Conservation (phyloP, 2,797 vertebrate species). For the Crenuchus spilurus region DNA sequence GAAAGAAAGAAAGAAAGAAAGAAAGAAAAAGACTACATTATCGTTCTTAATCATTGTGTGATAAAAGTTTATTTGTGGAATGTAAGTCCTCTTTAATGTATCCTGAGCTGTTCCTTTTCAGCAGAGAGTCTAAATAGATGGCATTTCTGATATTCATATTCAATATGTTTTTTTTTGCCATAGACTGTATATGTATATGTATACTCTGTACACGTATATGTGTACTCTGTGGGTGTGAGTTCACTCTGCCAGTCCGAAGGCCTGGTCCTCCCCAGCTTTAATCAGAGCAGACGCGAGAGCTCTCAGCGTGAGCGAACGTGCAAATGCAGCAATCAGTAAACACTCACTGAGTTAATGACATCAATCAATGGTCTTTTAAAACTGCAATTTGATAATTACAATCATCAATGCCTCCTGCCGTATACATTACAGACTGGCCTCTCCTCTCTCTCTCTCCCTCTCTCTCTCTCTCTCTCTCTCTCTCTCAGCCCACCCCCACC, state of each 20-base stretch:
- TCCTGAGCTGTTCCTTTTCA: too few species aligned
- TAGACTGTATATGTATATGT: too few species aligned
- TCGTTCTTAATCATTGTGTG: too few species aligned
- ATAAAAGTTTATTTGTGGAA: too few species aligned
- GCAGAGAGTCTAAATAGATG: background rate
- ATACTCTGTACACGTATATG: too few species aligned
- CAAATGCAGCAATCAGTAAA: constrained; percentile 80
- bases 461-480: constrained; percentile 26
- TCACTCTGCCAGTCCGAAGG: constrained; percentile 26
- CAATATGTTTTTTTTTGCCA: too few species aligned
- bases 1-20: too few species aligned
- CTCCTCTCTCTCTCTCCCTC: constrained; percentile 21
- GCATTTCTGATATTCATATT: background rate
- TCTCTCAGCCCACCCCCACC: constrained; percentile 23
- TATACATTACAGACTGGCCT: constrained; percentile 71
- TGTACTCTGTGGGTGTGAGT: too few species aligned
- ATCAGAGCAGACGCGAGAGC: constrained; percentile 54
- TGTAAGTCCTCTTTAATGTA: too few species aligned
- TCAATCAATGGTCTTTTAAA: constrained; percentile 87
- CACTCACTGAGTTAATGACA: constrained; percentile 84
- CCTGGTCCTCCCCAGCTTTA: constrained; percentile 41
- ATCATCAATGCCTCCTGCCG: constrained; percentile 78
- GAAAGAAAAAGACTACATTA: too few species aligned
- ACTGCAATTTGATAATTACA: constrained; percentile 86
- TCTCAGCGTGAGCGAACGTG: constrained; percentile 65